Conservation (phyloP, 2,113 vertebrate genomes). For the Python bivittatus region DNA sequence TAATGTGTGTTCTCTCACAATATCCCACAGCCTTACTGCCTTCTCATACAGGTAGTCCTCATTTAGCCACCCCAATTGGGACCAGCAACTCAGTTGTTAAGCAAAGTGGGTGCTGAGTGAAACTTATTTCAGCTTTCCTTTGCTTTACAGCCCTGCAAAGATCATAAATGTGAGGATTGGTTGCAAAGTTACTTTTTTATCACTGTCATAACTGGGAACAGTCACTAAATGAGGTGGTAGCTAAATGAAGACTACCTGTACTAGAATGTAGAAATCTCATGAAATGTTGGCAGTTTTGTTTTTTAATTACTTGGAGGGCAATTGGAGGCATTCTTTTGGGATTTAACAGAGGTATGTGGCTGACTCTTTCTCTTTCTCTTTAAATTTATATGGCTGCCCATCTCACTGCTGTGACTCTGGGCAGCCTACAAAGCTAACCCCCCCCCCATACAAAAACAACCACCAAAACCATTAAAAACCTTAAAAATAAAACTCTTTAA, state of each 20-base stretch:
- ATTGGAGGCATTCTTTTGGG: neutral
- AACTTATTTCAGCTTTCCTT: neutral
- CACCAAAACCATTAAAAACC: too few relatives aligned
- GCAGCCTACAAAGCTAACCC: too few relatives aligned
- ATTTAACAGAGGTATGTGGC: neutral
- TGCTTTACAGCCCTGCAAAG: neutral
- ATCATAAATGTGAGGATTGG: too few relatives aligned
- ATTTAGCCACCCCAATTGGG: neutral
- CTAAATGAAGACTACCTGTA: neutral
- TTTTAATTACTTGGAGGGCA: neutral
- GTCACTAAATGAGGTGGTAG: neutral
- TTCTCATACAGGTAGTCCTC: neutral
- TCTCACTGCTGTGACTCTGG: too few relatives aligned
- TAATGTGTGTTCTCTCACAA: neutral
- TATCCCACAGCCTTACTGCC: neutral
- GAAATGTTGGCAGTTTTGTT: neutral
- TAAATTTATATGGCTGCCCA: too few relatives aligned
- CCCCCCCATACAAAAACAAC: too few relatives aligned
- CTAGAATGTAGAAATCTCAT: neutral
- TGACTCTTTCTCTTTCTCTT: neutral
- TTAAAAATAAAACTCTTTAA: too few relatives aligned
- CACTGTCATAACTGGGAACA: neutral
- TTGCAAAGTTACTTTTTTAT: neutral
- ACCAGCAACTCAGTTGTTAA: neutral
- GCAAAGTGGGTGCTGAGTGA: neutral